Evolutionary conservation across 2,888 invertebrate genomes (phyloP), one percentile per base, ranked within the genome.

Genomic region (Pristionchus maxplancki): DNA sequence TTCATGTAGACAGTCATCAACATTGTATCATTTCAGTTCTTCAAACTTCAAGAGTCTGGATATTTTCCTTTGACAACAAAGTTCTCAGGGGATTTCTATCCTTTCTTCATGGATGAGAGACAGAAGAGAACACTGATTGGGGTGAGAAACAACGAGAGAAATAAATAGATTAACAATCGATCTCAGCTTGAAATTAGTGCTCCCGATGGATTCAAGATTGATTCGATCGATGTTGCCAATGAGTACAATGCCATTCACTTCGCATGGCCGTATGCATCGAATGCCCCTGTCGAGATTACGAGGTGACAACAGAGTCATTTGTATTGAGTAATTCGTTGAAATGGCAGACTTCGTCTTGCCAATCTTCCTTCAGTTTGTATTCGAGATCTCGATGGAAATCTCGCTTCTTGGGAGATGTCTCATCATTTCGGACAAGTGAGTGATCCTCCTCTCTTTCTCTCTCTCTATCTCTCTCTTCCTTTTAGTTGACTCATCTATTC

Each of bases 401-500:
- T 78, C 20, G 78, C 78, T 24, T 37, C 78, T 4, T 78, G 78
- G 78, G 78, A 78, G 44, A 40, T 81, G 48, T 48, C 81, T 15
- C 44, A 81, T 50, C 37, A 24, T 17, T 81, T 31, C 31, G 50
- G 81, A 50, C 48, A 50, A 40, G 81, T 48, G 28, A 44, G 6
- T 40, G 2, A 37, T 34, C 64, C 64, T 11, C 31, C 17, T 31
- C 28, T 15, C 15, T 0, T 31, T 34, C 31, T 37, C 9, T 15
- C 62, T 11, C 28, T 67, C 11, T 13, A 31, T 67, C 31, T 9
- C 11, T 44, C n/a, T 28, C 15, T 31, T 31, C 15, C 6, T 11
- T 81, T 17, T 5, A 81, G 81, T 81, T 81, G 50, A 81, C 81
- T 81, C 81, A 81, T 50, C 81, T 81, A 48, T 81, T 28, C 81